Percentiles rank a stretch among this genome's conserved stretches.
Evolutionary conservation across 2,113 vertebrate species (phyloP).

Genomic region (Hippocampus comes): DNA sequence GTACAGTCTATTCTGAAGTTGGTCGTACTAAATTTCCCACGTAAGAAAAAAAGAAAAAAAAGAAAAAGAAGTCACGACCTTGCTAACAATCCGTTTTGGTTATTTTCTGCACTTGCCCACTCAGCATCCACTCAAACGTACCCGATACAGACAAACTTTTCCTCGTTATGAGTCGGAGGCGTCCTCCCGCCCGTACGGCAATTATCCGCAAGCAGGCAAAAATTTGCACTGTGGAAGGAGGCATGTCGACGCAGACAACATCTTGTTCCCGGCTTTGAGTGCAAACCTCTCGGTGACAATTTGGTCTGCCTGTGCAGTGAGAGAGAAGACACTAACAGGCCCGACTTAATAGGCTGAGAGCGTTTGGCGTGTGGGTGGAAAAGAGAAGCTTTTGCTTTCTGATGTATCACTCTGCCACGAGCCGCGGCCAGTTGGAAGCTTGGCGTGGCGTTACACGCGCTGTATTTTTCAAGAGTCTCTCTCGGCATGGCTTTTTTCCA

Average conservation of each 20-base stretch:
- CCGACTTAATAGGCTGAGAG: constrained; percentile 53
- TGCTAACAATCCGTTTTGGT: not conserved
- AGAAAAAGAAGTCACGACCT: not conserved
- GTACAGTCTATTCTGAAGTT: not conserved
- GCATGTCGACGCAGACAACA: constrained; percentile 36
- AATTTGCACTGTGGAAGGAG: constrained; percentile 13
- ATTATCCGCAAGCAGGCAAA: constrained; percentile 53
- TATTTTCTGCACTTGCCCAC: not conserved
- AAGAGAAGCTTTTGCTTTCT: constrained; percentile 27
- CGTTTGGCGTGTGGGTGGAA: constrained; percentile 43
- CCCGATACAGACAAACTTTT: constrained; percentile 16
- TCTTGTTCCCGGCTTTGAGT: constrained; percentile 42
- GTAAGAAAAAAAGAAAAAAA: not conserved
- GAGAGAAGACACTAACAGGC: constrained; percentile 45
- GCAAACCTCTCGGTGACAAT: constrained; percentile 19
- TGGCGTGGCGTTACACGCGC: constrained; percentile 29
- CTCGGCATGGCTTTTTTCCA: constrained; percentile 15
- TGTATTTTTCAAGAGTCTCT: constrained; percentile 27
- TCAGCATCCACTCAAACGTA: constrained; percentile 2
- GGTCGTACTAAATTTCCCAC: not conserved
- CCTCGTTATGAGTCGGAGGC: constrained; percentile 46
- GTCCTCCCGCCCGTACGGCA: constrained; percentile 55
- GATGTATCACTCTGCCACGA: constrained; percentile 48
- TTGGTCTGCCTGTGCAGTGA: constrained; percentile 41
- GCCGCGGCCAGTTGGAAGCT: constrained; percentile 35